Evolutionary conservation across 1,140 invertebrate species (phyloP).

Genomic region (Monochamus saltuarius): DNA sequence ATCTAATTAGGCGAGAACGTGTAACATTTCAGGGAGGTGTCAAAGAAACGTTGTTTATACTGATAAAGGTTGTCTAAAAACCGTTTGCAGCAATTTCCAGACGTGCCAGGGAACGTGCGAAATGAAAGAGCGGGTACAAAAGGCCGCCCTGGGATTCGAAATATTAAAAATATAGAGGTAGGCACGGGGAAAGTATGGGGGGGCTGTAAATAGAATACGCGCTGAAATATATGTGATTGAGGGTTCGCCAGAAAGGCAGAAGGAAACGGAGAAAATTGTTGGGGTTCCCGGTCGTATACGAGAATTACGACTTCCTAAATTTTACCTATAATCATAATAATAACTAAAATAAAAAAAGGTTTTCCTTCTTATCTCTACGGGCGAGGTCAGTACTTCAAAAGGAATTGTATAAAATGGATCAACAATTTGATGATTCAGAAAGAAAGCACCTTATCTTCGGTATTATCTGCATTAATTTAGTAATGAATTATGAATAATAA

Average conservation of each 20-base stretch:
- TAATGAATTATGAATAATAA: too few relatives aligned
- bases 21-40: neutral
- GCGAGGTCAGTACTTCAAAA: too few relatives aligned
- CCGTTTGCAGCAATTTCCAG: constrained; percentile 32
- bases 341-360: too few relatives aligned
- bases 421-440: too few relatives aligned
- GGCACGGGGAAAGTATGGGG: constrained; percentile 28
- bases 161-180: constrained; percentile 35
- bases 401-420: too few relatives aligned
- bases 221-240: constrained; percentile 41
- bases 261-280: constrained; percentile 34
- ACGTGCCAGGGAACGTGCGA: constrained; percentile 27
- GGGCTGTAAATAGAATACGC: constrained; percentile 41
- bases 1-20: too few relatives aligned
- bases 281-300: too few relatives aligned
- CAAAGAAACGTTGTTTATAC: constrained; percentile 31
- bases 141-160: constrained; percentile 29
- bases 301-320: too few relatives aligned
- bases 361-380: too few relatives aligned
- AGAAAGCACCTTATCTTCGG: too few relatives aligned
- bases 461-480: too few relatives aligned
- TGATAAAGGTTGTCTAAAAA: constrained; percentile 27
- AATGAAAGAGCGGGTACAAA: constrained; percentile 30
- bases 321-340: too few relatives aligned
- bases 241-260: constrained; percentile 24